phyloP scores from a whole-genome alignment of 2,888 invertebrate species.

The Syrista parreyssii region DNA sequence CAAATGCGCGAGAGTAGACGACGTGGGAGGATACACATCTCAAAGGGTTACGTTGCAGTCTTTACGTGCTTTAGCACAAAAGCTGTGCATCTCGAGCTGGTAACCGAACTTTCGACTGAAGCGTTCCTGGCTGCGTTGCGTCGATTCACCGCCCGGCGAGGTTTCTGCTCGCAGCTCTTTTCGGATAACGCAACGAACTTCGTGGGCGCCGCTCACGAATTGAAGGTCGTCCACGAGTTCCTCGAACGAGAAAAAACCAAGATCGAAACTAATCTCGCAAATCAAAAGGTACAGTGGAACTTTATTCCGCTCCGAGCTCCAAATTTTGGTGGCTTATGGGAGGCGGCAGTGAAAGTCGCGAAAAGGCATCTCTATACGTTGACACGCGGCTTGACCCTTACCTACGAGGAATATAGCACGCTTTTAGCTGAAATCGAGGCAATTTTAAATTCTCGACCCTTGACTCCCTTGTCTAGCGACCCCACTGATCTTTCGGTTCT shows the following conservation, averaged over 20 bases:
- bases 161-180: slow-evolving; percentile 18
- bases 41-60: slow-evolving; percentile 35
- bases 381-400: slow-evolving; percentile 25
- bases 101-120: slow-evolving; percentile 24
- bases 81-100: slow-evolving; percentile 27
- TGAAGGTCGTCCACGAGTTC: slow-evolving; percentile 23
- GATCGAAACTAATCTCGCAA: slow-evolving; percentile 4
- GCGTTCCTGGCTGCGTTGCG: slow-evolving; percentile 24
- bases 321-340: slow-evolving; percentile 36
- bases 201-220: slow-evolving; percentile 25
- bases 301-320: slow-evolving; percentile 11
- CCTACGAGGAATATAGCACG: slow-evolving; percentile 35
- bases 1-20: slow-evolving; percentile 20
- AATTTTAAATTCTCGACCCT: slow-evolving; percentile 31
- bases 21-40: slow-evolving; percentile 16
- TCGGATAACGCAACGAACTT: slow-evolving; percentile 34
- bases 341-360: slow-evolving; percentile 37
- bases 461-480: slow-evolving; percentile 30
- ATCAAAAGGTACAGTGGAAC: slow-evolving; percentile 11
- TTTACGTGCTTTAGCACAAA: slow-evolving; percentile 36
- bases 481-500: slow-evolving; percentile 31
- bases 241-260: slow-evolving; percentile 4
- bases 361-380: slow-evolving; percentile 39
- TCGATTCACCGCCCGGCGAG: slow-evolving; percentile 26
- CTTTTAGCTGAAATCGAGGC: slow-evolving; percentile 32